Evolutionary conservation across 2,113 vertebrate species (phyloP), one percentile per base, ranked within the genome.

Genomic region (Rostratula benghalensis): DNA sequence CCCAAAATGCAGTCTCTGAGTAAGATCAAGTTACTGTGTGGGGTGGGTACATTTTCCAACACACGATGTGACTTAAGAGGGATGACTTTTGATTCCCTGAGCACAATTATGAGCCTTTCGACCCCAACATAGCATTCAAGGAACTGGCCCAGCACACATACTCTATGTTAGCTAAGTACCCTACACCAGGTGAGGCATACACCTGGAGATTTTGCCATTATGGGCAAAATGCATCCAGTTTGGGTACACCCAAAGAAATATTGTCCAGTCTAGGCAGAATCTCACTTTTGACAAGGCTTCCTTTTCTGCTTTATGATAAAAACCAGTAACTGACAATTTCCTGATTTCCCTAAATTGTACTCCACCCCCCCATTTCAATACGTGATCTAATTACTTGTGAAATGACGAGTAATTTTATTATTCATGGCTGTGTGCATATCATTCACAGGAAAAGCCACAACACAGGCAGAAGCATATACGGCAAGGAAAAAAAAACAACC

Each of bases 71-170:
- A 68, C 9, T 50, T n/a, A 22, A 33, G 51, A 81, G 35, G 25
- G 48, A 9, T 51, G 37, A n/a, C 4, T 46, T 79, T 87, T 53
- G 0, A 0, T 43, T 63, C 37, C 4, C 60, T 41, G 45, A 83
- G 57, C 35, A 43, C 0, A 0, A 61, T n/a, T 39, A 54, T 0
- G 1, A 20, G 39, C 2, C 13, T 68, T 75, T 17, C 16, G 46
- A n/a, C 25, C 39, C 9, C 22, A 73, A 8, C 39, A 50, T 24
- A 75, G 22, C 37, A 67, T 11, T 1, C 0, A n/a, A 56, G 48
- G 20, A 74, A 63, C 25, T 19, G 56, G 43, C 25, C 25, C 53
- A 70, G 14, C 21, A 35, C 37, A 30, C 0, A 9, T 10, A 21
- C 18, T n/a, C n/a, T 18, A 1, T 6, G 11, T 33, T 27, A 41